Evolutionary conservation across 2,113 vertebrate species (phyloP).

Genomic region (Bos javanicus): DNA sequence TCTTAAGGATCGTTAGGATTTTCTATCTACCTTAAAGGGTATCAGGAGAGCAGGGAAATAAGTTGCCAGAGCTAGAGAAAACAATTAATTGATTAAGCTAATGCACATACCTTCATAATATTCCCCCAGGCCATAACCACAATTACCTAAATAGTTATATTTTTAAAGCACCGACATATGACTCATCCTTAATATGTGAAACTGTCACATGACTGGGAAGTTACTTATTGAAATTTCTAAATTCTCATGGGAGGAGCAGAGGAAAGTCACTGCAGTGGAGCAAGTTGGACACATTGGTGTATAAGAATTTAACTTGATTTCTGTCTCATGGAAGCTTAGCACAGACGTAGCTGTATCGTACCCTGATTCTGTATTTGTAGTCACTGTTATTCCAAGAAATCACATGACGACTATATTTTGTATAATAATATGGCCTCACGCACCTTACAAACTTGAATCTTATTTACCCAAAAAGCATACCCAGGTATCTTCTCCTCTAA

Average conservation of each 20-base stretch:
- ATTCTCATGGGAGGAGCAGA: background rate
- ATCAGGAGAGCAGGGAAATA: background rate
- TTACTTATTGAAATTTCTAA: background rate
- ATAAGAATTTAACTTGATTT: background rate
- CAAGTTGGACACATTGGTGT: background rate
- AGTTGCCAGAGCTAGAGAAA: background rate
- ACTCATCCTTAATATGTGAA: background rate
- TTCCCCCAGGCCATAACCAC: background rate
- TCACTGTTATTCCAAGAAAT: background rate
- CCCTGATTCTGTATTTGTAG: background rate
- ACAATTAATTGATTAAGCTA: background rate
- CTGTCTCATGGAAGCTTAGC: background rate
- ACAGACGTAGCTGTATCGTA: background rate
- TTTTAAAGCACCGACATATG: background rate
- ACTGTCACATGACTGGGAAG: background rate
- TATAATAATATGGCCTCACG: background rate
- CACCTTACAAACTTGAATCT: background rate
- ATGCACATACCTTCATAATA: background rate
- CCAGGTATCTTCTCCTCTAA: background rate
- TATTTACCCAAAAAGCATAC: background rate
- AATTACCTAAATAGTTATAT: background rate
- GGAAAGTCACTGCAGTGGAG: background rate
- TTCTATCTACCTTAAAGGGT: background rate
- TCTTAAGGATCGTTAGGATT: background rate
- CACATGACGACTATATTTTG: background rate